These are phyloP conservation scores for Drosophila nasuta DNA, from an alignment of 1,140 invertebrate species.

Conservation along the genomic window DNA sequence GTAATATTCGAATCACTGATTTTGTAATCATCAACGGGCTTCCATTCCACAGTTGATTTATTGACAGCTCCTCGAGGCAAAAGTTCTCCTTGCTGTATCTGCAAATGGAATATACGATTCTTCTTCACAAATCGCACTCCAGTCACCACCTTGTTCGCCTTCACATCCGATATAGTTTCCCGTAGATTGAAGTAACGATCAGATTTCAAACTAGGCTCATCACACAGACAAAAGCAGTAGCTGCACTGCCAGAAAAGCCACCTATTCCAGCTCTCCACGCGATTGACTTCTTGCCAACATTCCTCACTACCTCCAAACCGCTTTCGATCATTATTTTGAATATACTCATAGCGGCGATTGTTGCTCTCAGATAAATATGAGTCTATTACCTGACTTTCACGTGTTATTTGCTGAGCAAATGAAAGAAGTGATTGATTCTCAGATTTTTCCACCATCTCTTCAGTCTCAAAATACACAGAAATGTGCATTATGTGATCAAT, in stretches of 20 bases:
- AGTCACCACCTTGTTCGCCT: slow-evolving; percentile 7
- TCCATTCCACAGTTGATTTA: not conserved
- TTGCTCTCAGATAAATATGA: not conserved
- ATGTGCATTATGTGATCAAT: too few relatives aligned
- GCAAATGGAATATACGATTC: slow-evolving; percentile 9
- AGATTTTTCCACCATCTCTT: too few relatives aligned
- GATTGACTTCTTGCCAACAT: not conserved
- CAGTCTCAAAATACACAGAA: too few relatives aligned
- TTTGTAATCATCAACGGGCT: not conserved
- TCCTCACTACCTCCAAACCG: not conserved
- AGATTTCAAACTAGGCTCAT: not conserved
- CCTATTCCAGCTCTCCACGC: not conserved
- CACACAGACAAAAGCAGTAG: slow-evolving; percentile 9
- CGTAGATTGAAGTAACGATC: slow-evolving; percentile 15
- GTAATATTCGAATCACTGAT: not conserved
- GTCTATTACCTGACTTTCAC: not conserved
- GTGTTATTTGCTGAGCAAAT: too few relatives aligned
- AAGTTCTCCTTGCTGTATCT: slow-evolving; percentile 5
- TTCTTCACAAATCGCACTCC: slow-evolving; percentile 2
- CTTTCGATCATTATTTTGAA: not conserved
- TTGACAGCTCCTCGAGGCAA: not conserved
- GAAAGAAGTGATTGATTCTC: too few relatives aligned
- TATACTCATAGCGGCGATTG: not conserved
- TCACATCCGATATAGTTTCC: not conserved
- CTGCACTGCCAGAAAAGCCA: slow-evolving; percentile 3